These are phyloP conservation scores for Silurus glanis DNA, from an alignment of 2,113 vertebrate genomes.

Conservation along the genomic window DNA sequence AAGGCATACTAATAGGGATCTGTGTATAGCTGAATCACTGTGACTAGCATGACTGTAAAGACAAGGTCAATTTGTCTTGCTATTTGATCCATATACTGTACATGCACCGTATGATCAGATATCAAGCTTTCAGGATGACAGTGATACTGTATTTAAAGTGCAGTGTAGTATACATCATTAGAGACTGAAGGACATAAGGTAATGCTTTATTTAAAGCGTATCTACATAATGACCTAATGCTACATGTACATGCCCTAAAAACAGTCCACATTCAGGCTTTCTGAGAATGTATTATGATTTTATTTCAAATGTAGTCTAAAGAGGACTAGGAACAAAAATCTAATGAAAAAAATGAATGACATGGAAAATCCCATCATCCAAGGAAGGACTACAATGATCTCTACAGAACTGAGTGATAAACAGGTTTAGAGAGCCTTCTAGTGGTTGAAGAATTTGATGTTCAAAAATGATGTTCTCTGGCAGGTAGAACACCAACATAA, in stretches of 20 bases:
- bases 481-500: not conserved
- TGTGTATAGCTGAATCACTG: constrained; percentile 10
- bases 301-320: not conserved
- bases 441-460: not conserved
- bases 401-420: not conserved
- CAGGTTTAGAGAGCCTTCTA: constrained; percentile 12
- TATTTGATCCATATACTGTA: not conserved
- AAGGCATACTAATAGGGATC: not conserved
- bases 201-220: not conserved
- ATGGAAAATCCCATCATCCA: not conserved
- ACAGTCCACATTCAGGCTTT: not conserved
- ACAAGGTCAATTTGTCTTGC: constrained; percentile 6
- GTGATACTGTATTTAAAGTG: not conserved
- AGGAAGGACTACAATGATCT: not conserved
- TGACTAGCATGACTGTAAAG: not conserved
- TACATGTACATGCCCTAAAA: not conserved
- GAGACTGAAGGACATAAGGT: not conserved
- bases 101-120: not conserved
- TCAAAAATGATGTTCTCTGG: not conserved
- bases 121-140: not conserved
- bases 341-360: not conserved
- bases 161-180: not conserved
- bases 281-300: not conserved
- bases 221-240: not conserved
- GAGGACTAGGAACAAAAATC: not conserved